Evolutionary conservation across 1,140 invertebrate species (phyloP), one percentile per base, ranked within the genome.

Genomic region (Cryptotermes secundus): DNA sequence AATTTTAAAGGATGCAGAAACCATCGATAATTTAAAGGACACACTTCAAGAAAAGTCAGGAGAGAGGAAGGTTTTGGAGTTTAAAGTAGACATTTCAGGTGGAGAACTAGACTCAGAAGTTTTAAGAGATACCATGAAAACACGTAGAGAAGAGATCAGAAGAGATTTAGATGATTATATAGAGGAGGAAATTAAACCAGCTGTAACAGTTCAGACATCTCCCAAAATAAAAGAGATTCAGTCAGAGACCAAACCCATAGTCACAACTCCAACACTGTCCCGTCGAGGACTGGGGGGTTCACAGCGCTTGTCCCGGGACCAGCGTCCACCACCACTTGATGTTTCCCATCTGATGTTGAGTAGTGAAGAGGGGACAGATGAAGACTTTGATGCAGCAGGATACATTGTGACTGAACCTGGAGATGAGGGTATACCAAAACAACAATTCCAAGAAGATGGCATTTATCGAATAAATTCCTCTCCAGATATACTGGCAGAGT

Each of bases 381-480:
- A 83, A n/a, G 80, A 79, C 24, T 36, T 53, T n/a, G 84, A 85
- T n/a, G 80, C 45, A 34, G 80, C 80, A 38, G 79, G 34, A 19
- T 86, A 86, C 59, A 86, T 85, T 65, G 86, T 86, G 19, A 86
- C 86, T 14, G 86, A 86, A 72, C 86, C 86, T 12, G n/a, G 35
- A 7, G 86, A 86, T 24, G 82, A 72, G 19, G 16, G n/a, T 34
- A 19, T 34, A 49, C 36, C 42, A 72, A 72, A 72, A n/a, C 59
- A 72, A 9, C 26, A 31, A 72, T n/a, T 10, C 16, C 59, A 31
- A 31, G 72, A 42, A 81, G 35, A 80, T 10, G 34, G 31, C 14
- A 83, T 83, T 31, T 81, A 45, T 34, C 83, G 79, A 7, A 72
- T 85, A 10, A 83, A 84, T 65, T 85, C 85, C 79, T 85, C 85